phyloP scores from a whole-genome alignment of 2,797 vertebrate genomes.

The Alcedo quadribrachys region DNA sequence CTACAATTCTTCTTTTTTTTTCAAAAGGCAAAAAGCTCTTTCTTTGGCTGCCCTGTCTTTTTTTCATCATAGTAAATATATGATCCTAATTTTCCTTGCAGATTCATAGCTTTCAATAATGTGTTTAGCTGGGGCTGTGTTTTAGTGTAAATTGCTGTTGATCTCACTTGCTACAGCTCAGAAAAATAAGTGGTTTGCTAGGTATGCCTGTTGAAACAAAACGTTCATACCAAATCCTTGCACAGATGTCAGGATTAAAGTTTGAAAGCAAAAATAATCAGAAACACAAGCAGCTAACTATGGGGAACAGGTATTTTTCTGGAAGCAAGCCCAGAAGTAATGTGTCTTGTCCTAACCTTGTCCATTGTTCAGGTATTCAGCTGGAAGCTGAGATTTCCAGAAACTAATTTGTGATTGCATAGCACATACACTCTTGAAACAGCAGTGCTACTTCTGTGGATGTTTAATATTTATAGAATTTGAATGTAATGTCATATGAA shows the following conservation, averaged over 20 bases:
- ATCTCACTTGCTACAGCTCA: background rate
- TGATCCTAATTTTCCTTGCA: constrained; percentile 39
- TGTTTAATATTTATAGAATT: constrained; percentile 59
- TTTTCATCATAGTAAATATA: background rate
- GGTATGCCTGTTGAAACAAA: background rate
- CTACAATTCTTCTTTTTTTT: background rate
- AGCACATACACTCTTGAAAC: constrained; percentile 46
- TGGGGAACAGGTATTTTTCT: constrained; percentile 37
- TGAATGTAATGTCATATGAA: constrained; percentile 53
- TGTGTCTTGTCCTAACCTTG: constrained; percentile 29
- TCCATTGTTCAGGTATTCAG: constrained; percentile 39
- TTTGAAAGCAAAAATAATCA: constrained; percentile 17
- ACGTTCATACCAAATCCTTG: background rate
- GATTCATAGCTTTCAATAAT: constrained; percentile 12
- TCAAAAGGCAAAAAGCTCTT: background rate
- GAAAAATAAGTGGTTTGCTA: constrained; percentile 31
- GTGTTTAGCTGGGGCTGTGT: background rate
- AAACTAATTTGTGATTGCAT: constrained; percentile 28
- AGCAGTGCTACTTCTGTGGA: constrained; percentile 10
- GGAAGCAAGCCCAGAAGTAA: background rate
- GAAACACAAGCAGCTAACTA: constrained; percentile 7
- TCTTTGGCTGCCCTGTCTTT: background rate
- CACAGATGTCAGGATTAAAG: background rate
- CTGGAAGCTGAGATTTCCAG: constrained; percentile 39
- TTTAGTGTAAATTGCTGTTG: constrained; percentile 33